These are phyloP conservation scores for Carposina sasakii DNA, from an alignment of 1,140 invertebrate species.

Conservation along the genomic window DNA sequence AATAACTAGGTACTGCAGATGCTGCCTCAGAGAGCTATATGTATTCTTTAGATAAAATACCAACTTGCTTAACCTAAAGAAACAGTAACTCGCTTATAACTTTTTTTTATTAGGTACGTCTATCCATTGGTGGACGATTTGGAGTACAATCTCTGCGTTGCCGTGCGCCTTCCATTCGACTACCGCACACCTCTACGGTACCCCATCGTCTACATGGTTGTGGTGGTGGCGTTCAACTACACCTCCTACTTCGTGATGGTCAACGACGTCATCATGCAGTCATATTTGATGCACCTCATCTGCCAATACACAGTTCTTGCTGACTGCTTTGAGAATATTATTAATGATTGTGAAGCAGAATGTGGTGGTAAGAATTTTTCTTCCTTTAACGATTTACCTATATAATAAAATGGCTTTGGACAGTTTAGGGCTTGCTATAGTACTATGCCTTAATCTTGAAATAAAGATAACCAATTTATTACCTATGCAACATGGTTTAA, in stretches of 20 bases:
- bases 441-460: too few relatives aligned
- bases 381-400: too few relatives aligned
- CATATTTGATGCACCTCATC: constrained; percentile 46
- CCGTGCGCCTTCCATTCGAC: constrained; percentile 32
- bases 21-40: too few relatives aligned
- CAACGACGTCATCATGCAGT: constrained; percentile 49
- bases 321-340: constrained; percentile 49
- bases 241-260: constrained; percentile 44
- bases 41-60: too few relatives aligned
- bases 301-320: constrained; percentile 48
- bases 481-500: too few relatives aligned
- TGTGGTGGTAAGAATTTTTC: constrained; percentile 18
- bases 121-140: constrained; percentile 52
- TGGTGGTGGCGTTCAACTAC: constrained; percentile 38
- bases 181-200: constrained; percentile 32
- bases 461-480: too few relatives aligned
- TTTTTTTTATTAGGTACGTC: constrained; percentile 32
- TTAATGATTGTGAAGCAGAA: constrained; percentile 33
- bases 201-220: constrained; percentile 28
- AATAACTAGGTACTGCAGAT: too few relatives aligned
- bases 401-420: too few relatives aligned
- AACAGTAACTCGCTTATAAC: not conserved
- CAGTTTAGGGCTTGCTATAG: too few relatives aligned
- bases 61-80: too few relatives aligned
- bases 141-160: constrained; percentile 50